Percentiles rank a stretch among this genome's conserved stretches.
phyloP scores from a whole-genome alignment of 2,888 invertebrate genomes.

The Caenorhabditis sp. region DNA sequence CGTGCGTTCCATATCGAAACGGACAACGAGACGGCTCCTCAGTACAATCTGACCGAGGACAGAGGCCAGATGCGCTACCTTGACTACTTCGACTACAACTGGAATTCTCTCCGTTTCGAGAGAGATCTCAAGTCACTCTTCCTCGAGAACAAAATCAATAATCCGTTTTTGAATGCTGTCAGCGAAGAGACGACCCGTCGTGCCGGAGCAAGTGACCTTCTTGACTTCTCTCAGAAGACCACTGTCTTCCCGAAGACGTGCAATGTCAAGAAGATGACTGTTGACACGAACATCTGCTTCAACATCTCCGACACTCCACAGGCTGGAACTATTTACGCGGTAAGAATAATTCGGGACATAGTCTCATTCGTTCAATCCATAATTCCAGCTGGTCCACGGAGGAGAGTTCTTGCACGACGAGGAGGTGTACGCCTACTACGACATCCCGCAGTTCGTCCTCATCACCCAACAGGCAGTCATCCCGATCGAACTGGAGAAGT shows the following conservation, averaged over 20 bases:
- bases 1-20: constrained; percentile 51
- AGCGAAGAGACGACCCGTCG: constrained; percentile 36
- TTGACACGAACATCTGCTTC: constrained; percentile 59
- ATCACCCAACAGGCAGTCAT: constrained; percentile 55
- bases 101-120: constrained; percentile 65
- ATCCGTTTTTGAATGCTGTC: constrained; percentile 55
- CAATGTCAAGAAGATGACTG: constrained; percentile 52
- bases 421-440: constrained; percentile 64
- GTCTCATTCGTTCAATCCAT: background rate
- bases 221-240: constrained; percentile 58
- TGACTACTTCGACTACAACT: constrained; percentile 60
- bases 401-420: constrained; percentile 65
- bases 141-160: constrained; percentile 62
- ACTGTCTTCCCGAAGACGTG: constrained; percentile 64
- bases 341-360: constrained; percentile 10
- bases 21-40: constrained; percentile 8
- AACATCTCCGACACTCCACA: constrained; percentile 60
- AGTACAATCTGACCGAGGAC: constrained; percentile 36
- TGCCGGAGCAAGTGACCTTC: constrained; percentile 32
- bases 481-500: constrained; percentile 61
- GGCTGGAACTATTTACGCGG: constrained; percentile 61
- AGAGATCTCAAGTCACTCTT: constrained; percentile 63
- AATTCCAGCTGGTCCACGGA: constrained; percentile 60
- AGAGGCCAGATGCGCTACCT: constrained; percentile 55
- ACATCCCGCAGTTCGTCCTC: constrained; percentile 60